phyloP scores from a whole-genome alignment of 2,797 vertebrate species.

The Aulostomus chinensis region DNA sequence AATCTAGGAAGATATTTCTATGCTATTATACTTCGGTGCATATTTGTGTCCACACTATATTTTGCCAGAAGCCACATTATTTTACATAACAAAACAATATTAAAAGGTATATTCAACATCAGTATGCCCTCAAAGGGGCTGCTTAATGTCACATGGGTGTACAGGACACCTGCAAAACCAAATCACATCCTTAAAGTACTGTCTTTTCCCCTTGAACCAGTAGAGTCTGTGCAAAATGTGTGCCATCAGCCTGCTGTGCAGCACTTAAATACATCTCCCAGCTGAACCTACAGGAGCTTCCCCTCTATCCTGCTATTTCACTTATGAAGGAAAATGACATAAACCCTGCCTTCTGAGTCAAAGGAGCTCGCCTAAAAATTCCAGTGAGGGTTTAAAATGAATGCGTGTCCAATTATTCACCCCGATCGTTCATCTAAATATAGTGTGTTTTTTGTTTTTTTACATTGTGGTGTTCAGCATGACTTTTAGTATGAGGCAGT shows the following conservation, averaged over 20 bases:
- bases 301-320: no score
- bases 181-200: conserved; percentile 71
- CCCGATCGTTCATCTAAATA: conserved; percentile 54
- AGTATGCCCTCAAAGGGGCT: conserved; percentile 52
- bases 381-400: conserved; percentile 64
- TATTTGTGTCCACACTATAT: conserved; percentile 66
- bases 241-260: conserved; percentile 52
- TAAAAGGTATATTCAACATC: conserved; percentile 51
- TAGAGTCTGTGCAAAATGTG: conserved; percentile 39
- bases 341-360: conserved; percentile 64
- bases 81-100: conserved; percentile 58
- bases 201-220: conserved; percentile 51
- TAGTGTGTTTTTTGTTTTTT: conserved; percentile 64
- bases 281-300: conserved; percentile 33
- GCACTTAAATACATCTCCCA: conserved; percentile 36
- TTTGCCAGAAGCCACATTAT: conserved; percentile 74
- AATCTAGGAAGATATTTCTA: conserved; percentile 64
- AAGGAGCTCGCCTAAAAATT: conserved; percentile 55
- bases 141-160: conserved; percentile 34
- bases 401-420: conserved; percentile 67
- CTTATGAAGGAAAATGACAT: no score
- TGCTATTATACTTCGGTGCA: conserved; percentile 65
- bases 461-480: conserved; percentile 68
- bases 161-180: conserved; percentile 67
- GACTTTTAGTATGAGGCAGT: conserved; percentile 59